These are phyloP conservation scores for Toxotes chatareus DNA, from an alignment of 2,113 vertebrate species.

Conservation along the genomic window DNA sequence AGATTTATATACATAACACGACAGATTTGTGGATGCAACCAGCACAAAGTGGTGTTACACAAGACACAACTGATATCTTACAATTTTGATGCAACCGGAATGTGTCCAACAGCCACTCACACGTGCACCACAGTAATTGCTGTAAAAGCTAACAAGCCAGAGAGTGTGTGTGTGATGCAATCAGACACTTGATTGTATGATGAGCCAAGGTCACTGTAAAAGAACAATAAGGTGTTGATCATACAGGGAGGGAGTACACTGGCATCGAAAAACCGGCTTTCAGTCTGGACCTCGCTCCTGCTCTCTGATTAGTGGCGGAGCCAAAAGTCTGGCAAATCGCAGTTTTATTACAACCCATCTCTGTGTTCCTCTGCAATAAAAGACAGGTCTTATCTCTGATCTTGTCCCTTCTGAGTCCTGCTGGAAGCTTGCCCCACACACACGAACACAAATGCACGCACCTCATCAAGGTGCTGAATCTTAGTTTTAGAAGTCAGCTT, in stretches of 20 bases:
- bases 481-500: not conserved
- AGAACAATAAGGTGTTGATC: constrained; percentile 46
- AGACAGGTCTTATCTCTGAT: constrained; percentile 21
- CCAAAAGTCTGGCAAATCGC: constrained; percentile 27
- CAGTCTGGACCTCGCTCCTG: constrained; percentile 16
- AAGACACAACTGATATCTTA: constrained; percentile 18
- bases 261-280: not conserved
- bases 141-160: constrained; percentile 30
- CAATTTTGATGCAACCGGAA: constrained; percentile 8
- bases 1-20: constrained; percentile 19
- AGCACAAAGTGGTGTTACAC: not conserved
- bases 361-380: constrained; percentile 15
- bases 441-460: not conserved
- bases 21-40: constrained; percentile 15
- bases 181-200: constrained; percentile 49
- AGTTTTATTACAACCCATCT: constrained; percentile 9
- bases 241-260: constrained; percentile 1
- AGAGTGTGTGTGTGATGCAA: constrained; percentile 16
- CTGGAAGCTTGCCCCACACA: constrained; percentile 11
- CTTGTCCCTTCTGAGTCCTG: not conserved
- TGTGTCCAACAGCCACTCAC: constrained; percentile 26
- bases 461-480: not conserved
- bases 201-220: constrained; percentile 61
- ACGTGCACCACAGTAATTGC: constrained; percentile 18
- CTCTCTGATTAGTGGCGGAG: constrained; percentile 36